A percentile compares a stretch with the other conserved stretches of the same genome.
phyloP scores from a whole-genome alignment of 2,888 invertebrate species.

The Plagodis pulveraria region DNA sequence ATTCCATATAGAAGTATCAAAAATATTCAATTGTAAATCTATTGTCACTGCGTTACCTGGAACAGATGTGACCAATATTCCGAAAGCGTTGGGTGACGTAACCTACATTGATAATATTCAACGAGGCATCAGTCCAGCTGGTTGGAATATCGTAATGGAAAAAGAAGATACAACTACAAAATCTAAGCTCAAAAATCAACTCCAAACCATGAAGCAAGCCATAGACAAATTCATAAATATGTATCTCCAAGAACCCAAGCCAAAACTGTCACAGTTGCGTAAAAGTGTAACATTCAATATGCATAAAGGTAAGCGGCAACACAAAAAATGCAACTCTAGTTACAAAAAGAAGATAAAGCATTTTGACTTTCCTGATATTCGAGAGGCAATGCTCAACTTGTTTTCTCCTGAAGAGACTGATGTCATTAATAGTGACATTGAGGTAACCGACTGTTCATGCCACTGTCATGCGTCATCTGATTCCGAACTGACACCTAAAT shows the following conservation, averaged over 20 bases:
- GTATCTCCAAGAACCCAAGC: constrained; percentile 46
- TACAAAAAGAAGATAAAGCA: constrained; percentile 69
- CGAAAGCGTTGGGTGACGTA: constrained; percentile 49
- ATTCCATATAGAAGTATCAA: constrained; percentile 76
- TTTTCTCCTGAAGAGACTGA: constrained; percentile 49
- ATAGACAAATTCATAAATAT: constrained; percentile 62
- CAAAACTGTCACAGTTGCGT: constrained; percentile 13
- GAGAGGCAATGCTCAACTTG: constrained; percentile 68
- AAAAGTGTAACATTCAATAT: constrained; percentile 47
- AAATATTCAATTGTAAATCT: constrained; percentile 63
- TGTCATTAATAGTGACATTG: constrained; percentile 7
- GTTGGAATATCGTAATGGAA: constrained; percentile 70
- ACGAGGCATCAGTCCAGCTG: constrained; percentile 54
- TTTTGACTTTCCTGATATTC: constrained; percentile 71
- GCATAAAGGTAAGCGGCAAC: constrained; percentile 45
- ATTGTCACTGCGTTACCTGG: constrained; percentile 52
- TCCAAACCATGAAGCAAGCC: constrained; percentile 59
- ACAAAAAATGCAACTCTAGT: constrained; percentile 49
- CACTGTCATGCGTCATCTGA: constrained; percentile 48
- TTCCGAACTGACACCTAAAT: constrained; percentile 59
- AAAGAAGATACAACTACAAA: constrained; percentile 64
- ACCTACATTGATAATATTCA: constrained; percentile 49
- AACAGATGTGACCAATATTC: constrained; percentile 48
- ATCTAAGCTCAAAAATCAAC: constrained; percentile 60
- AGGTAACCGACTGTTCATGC: constrained; percentile 42